Percentiles rank a stretch among this genome's conserved stretches.
These are phyloP conservation scores for Scelioninae gen. 1 DNA, from an alignment of 2,888 invertebrate genomes.

Conservation along the genomic window DNA sequence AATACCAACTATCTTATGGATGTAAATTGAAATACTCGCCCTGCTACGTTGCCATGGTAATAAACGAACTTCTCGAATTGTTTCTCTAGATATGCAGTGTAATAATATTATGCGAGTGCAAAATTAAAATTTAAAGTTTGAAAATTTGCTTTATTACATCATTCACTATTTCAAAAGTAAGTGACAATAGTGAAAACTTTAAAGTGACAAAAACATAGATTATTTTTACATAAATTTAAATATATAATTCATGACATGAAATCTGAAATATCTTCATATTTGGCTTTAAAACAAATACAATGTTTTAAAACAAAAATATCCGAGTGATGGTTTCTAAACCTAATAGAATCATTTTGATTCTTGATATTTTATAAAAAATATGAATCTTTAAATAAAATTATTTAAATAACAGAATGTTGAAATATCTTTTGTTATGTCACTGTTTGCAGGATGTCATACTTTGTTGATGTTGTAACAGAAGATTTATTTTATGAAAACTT, in stretches of 20 bases:
- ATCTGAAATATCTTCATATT: no score
- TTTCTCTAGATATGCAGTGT: not conserved
- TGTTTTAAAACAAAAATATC: no score
- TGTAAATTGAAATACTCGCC: slow-evolving; percentile 32
- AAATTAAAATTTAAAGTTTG: not conserved
- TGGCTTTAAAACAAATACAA: no score
- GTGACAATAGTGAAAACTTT: not conserved
- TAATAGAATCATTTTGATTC: no score
- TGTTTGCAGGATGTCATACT: slow-evolving; percentile 86
- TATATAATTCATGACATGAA: no score
- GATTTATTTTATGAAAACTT: slow-evolving; percentile 91
- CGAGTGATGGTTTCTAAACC: no score
- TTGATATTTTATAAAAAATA: no score
- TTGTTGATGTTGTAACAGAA: slow-evolving; percentile 89
- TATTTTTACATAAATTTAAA: no score
- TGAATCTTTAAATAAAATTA: no score
- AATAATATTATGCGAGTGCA: not conserved
- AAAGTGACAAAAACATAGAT: no score
- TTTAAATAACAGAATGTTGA: not conserved
- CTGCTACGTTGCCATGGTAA: slow-evolving; percentile 73
- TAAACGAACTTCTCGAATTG: not conserved
- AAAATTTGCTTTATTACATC: not conserved
- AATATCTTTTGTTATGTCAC: not conserved
- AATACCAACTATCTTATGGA: slow-evolving; percentile 19
- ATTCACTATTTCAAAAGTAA: not conserved